phyloP scores from a whole-genome alignment of 1,140 invertebrate genomes.

The Heterodera schachtii region DNA sequence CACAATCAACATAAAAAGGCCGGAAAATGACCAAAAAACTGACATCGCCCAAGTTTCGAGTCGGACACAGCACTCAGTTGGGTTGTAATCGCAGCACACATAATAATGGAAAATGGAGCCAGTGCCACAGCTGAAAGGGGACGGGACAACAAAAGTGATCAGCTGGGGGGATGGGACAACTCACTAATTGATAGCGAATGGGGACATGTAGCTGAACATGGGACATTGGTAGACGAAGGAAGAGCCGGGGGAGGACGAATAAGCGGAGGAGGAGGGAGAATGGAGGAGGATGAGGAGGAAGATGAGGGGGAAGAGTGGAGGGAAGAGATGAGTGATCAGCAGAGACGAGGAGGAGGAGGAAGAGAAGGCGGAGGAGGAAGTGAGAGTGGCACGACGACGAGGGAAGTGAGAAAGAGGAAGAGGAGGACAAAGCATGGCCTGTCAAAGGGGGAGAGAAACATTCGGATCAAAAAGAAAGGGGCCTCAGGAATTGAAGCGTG shows the following conservation, averaged over 20 bases:
- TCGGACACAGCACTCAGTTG: constrained; percentile 49
- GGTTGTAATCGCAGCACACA: constrained; percentile 53
- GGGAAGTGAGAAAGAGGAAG: too few relatives aligned
- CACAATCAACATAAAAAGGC: too few relatives aligned
- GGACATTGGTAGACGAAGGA: constrained; percentile 12
- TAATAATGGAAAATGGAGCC: constrained; percentile 57
- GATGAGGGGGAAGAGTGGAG: not conserved
- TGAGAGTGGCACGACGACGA: too few relatives aligned
- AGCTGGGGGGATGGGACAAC: constrained; percentile 17
- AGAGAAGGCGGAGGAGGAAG: too few relatives aligned
- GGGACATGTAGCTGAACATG: constrained; percentile 14
- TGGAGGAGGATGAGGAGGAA: not conserved
- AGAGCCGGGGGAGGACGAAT: not conserved
- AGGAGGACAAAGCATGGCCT: too few relatives aligned
- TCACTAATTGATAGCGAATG: constrained; percentile 37
- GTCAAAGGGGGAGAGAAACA: too few relatives aligned
- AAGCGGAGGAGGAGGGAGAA: not conserved
- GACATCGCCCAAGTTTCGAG: constrained; percentile 56
- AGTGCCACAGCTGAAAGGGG: constrained; percentile 45
- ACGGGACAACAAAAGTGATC: constrained; percentile 5
- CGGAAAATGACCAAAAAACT: constrained; percentile 21
- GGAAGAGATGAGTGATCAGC: not conserved
- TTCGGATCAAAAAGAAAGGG: too few relatives aligned
- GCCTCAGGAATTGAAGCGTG: too few relatives aligned
- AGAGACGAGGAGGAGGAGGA: too few relatives aligned